Evolutionary conservation across 2,888 invertebrate species (phyloP), one percentile per base, ranked within the genome.

Genomic region (Nemapogon koenigi): DNA sequence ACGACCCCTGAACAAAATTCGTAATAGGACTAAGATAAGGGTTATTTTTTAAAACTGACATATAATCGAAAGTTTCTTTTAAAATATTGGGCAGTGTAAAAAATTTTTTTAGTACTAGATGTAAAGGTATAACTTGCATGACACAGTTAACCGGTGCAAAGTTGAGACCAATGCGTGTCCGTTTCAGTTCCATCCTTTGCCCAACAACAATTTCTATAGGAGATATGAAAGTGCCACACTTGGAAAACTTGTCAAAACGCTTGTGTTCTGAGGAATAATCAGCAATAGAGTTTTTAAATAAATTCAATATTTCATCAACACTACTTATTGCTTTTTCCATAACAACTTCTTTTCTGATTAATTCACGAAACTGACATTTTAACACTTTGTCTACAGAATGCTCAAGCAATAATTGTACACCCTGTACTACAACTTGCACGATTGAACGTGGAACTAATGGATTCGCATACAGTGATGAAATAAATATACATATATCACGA

Each of bases 131-230:
- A 26, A 35, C 22, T 13, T 35, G 35, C 25, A 11, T 14, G 4
- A 25, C 3, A 26, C 35, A 35, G 3, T 3, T 14, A 6, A 35
- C 19, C 3, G 26, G 35, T 35, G n/a, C 25, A 25, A 35, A 6
- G 3, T 26, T 22, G 10, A 10, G 13, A 14, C 25, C 11, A 28
- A n/a, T 14, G 7, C 14, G 11, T 25, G 13, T 28, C 31, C 26
- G 35, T 16, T 35, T 14, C 11, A 18, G 32, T 29, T 38, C 35
- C 19, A 35, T 26, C 26, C 38, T 16, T 15, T 38, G 18, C 3
- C 38, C 35, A 35, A 41, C n/a, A 35, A 29, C 31, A 16, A 38
- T 22, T 29, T 11, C 4, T 39, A 19, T 27, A 35, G 40, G 40
- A 17, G 17, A 16, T 26, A 37, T 37, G n/a, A 26, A 36, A 37